Conservation (phyloP, 2,113 vertebrate genomes). For the Cyrtonyx montezumae region DNA sequence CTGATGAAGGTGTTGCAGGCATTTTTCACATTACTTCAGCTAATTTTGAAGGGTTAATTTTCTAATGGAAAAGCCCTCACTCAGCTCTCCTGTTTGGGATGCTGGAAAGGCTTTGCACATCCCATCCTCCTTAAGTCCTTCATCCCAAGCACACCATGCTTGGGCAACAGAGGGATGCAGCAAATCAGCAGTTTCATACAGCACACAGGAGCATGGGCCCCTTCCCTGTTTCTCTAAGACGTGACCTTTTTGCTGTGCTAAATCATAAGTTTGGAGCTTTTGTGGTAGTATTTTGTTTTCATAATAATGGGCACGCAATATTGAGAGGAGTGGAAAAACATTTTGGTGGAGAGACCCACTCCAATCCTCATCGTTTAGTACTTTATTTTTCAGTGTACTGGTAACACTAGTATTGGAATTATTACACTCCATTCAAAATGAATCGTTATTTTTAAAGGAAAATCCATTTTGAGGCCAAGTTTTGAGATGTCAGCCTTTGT, state of each 20-base stretch:
- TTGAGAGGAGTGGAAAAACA: constrained; percentile 13
- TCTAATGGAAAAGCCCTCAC: not conserved
- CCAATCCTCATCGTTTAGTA: not conserved
- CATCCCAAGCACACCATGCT: not conserved
- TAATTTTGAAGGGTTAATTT: not conserved
- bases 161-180: not conserved
- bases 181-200: not conserved
- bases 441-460: constrained; percentile 50
- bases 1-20: not conserved
- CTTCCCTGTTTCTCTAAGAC: not conserved
- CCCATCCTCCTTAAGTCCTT: not conserved
- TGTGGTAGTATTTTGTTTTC: not conserved
- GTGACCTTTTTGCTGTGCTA: not conserved
- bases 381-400: constrained; percentile 7
- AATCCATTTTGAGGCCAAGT: constrained; percentile 23
- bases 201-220: accelerated
- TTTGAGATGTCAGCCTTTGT: constrained; percentile 33
- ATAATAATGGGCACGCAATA: not conserved
- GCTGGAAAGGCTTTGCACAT: not conserved
- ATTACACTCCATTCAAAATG: constrained; percentile 12
- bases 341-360: not conserved
- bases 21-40: not conserved
- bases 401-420: not conserved
- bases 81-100: not conserved
- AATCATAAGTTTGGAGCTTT: not conserved